Percentiles rank a stretch among this genome's conserved stretches.
Conservation (phyloP, 1,140 invertebrate genomes). For the Sitophilus oryzae region DNA sequence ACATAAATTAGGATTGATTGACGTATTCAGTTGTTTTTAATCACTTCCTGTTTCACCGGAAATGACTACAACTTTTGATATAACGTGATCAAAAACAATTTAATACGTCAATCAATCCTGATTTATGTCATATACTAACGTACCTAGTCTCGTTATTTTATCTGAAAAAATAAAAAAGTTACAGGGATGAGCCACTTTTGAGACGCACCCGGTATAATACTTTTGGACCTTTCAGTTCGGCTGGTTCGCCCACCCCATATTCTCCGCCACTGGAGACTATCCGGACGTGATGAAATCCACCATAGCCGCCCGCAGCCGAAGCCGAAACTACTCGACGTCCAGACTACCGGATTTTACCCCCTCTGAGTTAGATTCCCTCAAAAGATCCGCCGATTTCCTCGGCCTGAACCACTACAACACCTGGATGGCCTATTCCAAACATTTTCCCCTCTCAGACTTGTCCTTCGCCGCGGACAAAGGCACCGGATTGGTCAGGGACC, state of each 20-base stretch:
- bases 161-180: too few relatives aligned
- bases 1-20: neutral
- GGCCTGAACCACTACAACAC: constrained; percentile 47
- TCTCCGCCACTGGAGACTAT: constrained; percentile 48
- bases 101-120: too few relatives aligned
- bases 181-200: neutral
- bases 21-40: neutral
- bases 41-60: neutral
- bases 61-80: neutral
- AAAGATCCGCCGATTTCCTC: constrained; percentile 50
- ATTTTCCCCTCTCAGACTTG: constrained; percentile 8
- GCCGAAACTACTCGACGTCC: constrained; percentile 49
- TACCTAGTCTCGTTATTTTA: too few relatives aligned
- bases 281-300: constrained; percentile 49
- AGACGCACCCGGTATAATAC: neutral
- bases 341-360: constrained; percentile 55
- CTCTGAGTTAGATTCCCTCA: constrained; percentile 40
- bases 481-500: constrained; percentile 1
- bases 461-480: constrained; percentile 24
- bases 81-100: neutral
- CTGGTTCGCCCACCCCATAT: constrained; percentile 55
- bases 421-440: constrained; percentile 8
- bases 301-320: constrained; percentile 48
- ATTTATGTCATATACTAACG: too few relatives aligned
- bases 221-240: constrained; percentile 46